Evolutionary conservation across 2,888 invertebrate species (phyloP), one percentile per base, ranked within the genome.

Genomic region (Ormyrus labotus): DNA sequence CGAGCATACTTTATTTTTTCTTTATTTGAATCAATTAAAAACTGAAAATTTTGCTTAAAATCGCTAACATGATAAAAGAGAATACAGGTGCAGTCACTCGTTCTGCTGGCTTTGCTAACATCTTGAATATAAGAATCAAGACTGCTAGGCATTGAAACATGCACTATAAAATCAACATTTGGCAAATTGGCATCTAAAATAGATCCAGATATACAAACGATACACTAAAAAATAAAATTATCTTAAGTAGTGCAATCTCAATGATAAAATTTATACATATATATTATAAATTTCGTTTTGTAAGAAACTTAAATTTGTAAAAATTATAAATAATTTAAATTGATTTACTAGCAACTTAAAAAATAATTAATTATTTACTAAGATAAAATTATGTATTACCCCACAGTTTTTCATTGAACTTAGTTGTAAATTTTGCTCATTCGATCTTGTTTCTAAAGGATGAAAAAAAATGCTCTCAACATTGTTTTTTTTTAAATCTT

Each of bases 111-210:
- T 34, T 50, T 76, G 5, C 34, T 10, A 7, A 63, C 9, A 48
- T 80, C 76, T 13, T 76, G 76, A 5, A 64, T 13, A 34, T 80
- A 80, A 9, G 57, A 19, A 10, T 76, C 76, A 2, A 80, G 65
- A 58, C 10, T 34, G 7, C 9, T 34, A 0, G 80, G 80, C 9
- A 80, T 61, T 6, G 7, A 19, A 1, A 45, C 0, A 48, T 80
- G 80, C 3, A 80, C 9, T 11, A 76, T 53, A 53, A 71, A 80
- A 3, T 76, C 67, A 34, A 76, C 19, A 10, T 71, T 71, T 45
- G 9, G 10, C 13, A 80, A 7, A 11, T 13, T 9, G 0, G 71
- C n/a, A 11, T 76, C 76, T 9, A 72, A 11, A n/a, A 61, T n/a
- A 2, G 45, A 11, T n/a, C 71, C 80, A 11, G 75, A 64, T 34